phyloP scores from a whole-genome alignment of 53 echinoderm and acorn worm genomes.

The Arbacia lixula region DNA sequence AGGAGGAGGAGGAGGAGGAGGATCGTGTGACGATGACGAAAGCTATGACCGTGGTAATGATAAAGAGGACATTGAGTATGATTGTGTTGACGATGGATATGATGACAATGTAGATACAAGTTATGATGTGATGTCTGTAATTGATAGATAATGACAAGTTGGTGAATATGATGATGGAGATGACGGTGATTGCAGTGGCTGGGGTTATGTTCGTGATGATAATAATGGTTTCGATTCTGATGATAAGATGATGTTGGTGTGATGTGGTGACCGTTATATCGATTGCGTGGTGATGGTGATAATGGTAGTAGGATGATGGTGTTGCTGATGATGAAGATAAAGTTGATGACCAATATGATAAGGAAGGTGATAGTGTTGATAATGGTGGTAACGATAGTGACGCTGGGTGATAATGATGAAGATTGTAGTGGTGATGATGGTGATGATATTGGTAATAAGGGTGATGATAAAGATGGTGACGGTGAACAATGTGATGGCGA shows the following conservation, averaged over 20 bases:
- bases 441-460: slow-evolving; percentile 21
- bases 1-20: neutral
- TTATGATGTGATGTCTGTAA: too few species aligned
- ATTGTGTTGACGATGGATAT: neutral
- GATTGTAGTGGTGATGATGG: slow-evolving; percentile 11
- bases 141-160: neutral
- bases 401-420: slow-evolving; percentile 22
- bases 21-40: neutral
- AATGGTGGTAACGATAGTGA: slow-evolving; percentile 9
- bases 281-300: neutral
- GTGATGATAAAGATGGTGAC: slow-evolving; percentile 4
- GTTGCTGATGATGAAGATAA: neutral
- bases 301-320: neutral
- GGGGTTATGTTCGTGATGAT: too few species aligned
- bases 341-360: neutral
- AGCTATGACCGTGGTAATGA: neutral
- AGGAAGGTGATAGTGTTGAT: neutral
- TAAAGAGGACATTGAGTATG: neutral
- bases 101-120: neutral
- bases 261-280: too few species aligned
- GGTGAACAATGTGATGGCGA: neutral
- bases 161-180: too few species aligned
- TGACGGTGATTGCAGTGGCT: neutral
- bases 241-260: too few species aligned
- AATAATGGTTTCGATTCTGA: too few species aligned